Evolutionary conservation across 2,113 vertebrate species (phyloP).

Genomic region (Mirza zaza): DNA sequence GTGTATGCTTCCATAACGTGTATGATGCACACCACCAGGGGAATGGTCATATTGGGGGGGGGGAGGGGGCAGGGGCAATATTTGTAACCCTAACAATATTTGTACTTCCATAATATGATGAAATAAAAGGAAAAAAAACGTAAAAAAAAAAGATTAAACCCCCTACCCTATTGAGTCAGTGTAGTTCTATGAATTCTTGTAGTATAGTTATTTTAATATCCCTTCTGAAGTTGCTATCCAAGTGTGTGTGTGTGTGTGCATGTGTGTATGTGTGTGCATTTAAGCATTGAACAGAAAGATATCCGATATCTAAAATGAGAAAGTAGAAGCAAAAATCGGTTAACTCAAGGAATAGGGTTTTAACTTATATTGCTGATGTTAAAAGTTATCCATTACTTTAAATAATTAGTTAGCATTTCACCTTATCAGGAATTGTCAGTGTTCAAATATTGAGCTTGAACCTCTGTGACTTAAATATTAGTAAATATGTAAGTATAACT

Average conservation of each 20-base stretch:
- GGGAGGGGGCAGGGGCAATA: too few species aligned
- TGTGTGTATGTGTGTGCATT: background rate
- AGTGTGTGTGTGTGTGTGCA: background rate
- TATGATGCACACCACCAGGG: too few species aligned
- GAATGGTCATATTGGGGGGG: too few species aligned
- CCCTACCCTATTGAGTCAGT: background rate
- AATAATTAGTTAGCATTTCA: background rate
- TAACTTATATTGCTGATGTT: background rate
- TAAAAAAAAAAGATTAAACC: constrained; percentile 75
- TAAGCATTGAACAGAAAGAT: background rate
- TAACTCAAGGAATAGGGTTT: background rate
- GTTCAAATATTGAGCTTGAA: background rate
- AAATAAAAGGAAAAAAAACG: too few species aligned
- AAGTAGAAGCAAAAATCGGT: background rate
- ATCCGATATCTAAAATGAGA: constrained; percentile 9
- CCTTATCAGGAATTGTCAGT: background rate
- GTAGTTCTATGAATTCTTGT: background rate
- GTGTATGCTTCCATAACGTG: too few species aligned
- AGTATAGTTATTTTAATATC: background rate
- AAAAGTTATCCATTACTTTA: constrained; percentile 5
- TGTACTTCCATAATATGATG: too few species aligned
- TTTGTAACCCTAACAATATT: too few species aligned
- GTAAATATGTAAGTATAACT: background rate
- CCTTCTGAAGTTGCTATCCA: background rate
- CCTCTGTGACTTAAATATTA: background rate